Base-by-base conservation (phyloP, 1,140 invertebrate genomes). In the Drosophila nikananu region DNA sequence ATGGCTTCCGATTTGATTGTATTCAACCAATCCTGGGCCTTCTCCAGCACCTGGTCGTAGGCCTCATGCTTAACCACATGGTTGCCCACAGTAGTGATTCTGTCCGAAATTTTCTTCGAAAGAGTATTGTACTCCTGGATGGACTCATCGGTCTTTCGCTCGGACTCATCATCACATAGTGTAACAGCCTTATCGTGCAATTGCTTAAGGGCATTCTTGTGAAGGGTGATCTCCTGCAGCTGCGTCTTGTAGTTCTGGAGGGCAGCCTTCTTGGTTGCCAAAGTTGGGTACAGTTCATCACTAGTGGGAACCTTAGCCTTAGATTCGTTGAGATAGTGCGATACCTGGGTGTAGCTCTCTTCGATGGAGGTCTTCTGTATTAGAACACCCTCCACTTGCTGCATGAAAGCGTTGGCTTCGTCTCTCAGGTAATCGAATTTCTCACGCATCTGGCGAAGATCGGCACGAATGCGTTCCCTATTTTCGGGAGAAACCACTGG, bases 321-420 rank as follows among this genome's bases (percentile, higher is more conserved):
- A 1, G 95, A 94, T 71, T 98, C 97, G 39, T 94, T 94, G 9
- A 98, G 94, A 96, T 97, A 98, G 83, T 96, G 95, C 75, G 96
- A 95, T 6, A 97, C 95, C 94, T 98, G 97, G 57, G 95, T 95
- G 77, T 97, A 97, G 73, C 97, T 98, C 83, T 98, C 97, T 87
- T 98, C 97, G 90, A 98, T 97, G 1, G 97, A 98, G 8, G 97
- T 97, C 90, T 97, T 95, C 79, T 98, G 96, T 87, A 98, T 96
- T 42, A 98, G 95, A 27, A 97, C 96, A 23, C 95, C 96, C 94
- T 98, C 97, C 41, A 98, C 95, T 79, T 96, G 95, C 92, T 98
- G 98, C 67, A 97, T 95, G 8, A 98, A 95, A 4, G 95, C 95
- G 93, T 97, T 98, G 0, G 97, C 95, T 87, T 96, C 96, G 91